Percentiles rank a stretch among this genome's conserved stretches.
These are phyloP conservation scores for Diadophis punctatus DNA, from an alignment of 2,113 vertebrate species.

Conservation along the genomic window DNA sequence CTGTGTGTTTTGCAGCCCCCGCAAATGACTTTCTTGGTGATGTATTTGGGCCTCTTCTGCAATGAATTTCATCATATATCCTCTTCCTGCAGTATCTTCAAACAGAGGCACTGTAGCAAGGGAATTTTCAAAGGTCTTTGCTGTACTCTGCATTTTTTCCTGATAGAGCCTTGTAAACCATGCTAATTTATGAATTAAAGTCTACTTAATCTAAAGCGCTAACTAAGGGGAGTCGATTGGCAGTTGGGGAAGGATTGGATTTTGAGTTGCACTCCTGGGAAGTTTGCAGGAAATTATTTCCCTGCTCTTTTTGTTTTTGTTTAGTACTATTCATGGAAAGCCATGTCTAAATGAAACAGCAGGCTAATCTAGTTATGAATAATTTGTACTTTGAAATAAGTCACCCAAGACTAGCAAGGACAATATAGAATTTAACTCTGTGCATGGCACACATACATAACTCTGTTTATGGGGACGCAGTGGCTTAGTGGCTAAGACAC, in stretches of 20 bases:
- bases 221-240: slow-evolving; percentile 10
- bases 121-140: slow-evolving; percentile 4
- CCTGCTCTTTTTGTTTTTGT: too few species aligned
- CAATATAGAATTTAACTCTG: background rate
- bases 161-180: slow-evolving; percentile 5
- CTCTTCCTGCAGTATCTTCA: slow-evolving; percentile 4
- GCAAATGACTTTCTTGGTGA: background rate
- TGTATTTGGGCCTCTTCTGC: background rate
- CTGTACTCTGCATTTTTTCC: background rate
- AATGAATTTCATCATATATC: slow-evolving; percentile 31
- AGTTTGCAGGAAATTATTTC: background rate
- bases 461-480: too few species aligned
- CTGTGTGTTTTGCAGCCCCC: slow-evolving; percentile 6
- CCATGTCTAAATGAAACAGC: background rate
- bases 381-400: background rate
- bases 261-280: background rate
- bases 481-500: too few species aligned
- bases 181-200: slow-evolving; percentile 22
- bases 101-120: background rate
- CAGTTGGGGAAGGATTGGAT: background rate
- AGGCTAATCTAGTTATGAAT: background rate
- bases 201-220: slow-evolving; percentile 1
- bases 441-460: too few species aligned
- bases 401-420: background rate
- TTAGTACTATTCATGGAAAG: background rate